phyloP scores from a whole-genome alignment of 1,140 invertebrate species.

The Bombus cullumanus region DNA sequence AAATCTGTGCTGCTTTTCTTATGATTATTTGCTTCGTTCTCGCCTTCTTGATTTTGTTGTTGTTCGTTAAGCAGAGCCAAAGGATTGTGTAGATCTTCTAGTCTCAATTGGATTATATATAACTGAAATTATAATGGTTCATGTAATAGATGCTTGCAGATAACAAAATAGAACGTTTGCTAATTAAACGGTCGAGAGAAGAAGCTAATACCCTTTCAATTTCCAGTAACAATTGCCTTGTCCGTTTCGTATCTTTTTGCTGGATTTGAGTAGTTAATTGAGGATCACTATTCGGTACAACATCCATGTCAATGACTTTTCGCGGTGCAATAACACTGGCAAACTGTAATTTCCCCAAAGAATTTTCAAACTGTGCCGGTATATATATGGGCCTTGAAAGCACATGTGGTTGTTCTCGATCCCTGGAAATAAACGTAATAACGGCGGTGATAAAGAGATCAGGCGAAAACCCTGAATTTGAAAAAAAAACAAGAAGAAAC shows the following conservation, averaged over 20 bases:
- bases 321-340: constrained; percentile 95
- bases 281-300: constrained; percentile 86
- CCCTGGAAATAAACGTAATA: constrained; percentile 55
- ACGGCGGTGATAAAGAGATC: neutral
- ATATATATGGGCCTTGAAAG: constrained; percentile 86
- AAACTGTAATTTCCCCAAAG: constrained; percentile 93
- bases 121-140: constrained; percentile 74
- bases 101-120: constrained; percentile 87
- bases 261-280: constrained; percentile 78
- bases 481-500: neutral
- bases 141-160: neutral
- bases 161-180: neutral
- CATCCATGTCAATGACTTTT: constrained; percentile 95
- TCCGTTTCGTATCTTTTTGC: constrained; percentile 85
- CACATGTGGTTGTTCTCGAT: constrained; percentile 79
- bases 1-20: constrained; percentile 86
- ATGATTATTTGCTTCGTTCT: constrained; percentile 82
- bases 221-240: constrained; percentile 90
- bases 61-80: constrained; percentile 85
- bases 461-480: neutral
- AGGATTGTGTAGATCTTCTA: constrained; percentile 90
- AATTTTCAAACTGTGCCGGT: constrained; percentile 95
- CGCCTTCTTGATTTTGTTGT: constrained; percentile 81
- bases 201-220: constrained; percentile 87
- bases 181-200: constrained; percentile 14